phyloP scores from a whole-genome alignment of 2,888 invertebrate species.

The Ichneumon xanthorius region DNA sequence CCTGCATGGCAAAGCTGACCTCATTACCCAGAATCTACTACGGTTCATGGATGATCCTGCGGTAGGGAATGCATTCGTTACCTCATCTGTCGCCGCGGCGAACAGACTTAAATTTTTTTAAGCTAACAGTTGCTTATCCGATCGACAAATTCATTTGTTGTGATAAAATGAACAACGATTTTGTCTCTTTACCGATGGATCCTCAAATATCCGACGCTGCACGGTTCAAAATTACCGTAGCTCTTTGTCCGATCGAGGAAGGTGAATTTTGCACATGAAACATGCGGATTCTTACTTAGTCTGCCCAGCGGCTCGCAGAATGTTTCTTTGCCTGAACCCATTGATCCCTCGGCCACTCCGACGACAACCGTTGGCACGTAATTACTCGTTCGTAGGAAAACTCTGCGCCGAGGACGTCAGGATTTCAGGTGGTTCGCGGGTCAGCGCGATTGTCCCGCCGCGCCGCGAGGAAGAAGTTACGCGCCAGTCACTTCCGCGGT shows the following conservation, averaged over 20 bases:
- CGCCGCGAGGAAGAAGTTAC: constrained; percentile 67
- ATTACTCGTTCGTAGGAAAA: constrained; percentile 38
- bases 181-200: too few relatives aligned
- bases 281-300: background rate
- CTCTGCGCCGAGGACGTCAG: constrained; percentile 13
- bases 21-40: background rate
- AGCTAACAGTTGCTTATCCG: too few relatives aligned
- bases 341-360: constrained; percentile 86
- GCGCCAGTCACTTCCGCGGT: constrained; percentile 74
- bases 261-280: background rate
- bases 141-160: background rate
- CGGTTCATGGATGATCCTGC: background rate
- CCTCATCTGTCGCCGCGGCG: background rate
- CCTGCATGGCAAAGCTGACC: constrained; percentile 44
- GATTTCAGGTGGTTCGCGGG: background rate
- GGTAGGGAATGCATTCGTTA: background rate
- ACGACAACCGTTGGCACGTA: constrained; percentile 85
- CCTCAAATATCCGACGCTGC: too few relatives aligned
- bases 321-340: constrained; percentile 66
- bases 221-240: background rate
- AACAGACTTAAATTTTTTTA: background rate
- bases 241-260: background rate
- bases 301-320: constrained; percentile 3
- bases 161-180: background rate
- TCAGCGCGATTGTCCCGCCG: constrained; percentile 41